Evolutionary conservation across 1,140 invertebrate species (phyloP), one percentile per base, ranked within the genome.

Genomic region (Habropoda laboriosa): DNA sequence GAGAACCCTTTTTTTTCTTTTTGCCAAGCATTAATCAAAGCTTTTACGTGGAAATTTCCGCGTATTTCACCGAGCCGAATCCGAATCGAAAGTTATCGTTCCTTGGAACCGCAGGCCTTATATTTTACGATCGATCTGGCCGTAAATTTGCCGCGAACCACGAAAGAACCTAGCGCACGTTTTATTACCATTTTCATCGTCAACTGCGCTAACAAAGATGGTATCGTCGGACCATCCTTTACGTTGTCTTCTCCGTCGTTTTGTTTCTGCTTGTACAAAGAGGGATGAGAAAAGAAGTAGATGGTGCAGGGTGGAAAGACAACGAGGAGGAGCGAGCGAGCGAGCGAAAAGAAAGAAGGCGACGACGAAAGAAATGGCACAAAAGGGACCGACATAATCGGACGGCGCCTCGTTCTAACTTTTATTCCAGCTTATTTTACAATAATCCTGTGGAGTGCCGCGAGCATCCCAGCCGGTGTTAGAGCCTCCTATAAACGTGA

Each of bases 21-120:
- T 72, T 16, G 35, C 64, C 55, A 67, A 85, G n/a, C 75, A 67
- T 88, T 88, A 86, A 89, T 88, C 81, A 81, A 13, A 16, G 63
- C 45, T 49, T 71, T 84, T 84, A 80, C 82, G 40, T 10, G 30
- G 45, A 76, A 82, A 51, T 72, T 45, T 64, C 38, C 45, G n/a
- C 67, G 81, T 32, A 38, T 51, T 40, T 70, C 38, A 45, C 18
- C 35, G 63, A 45, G 38, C 47, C 49, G 49, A 80, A 79, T 76
- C 51, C 61, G 32, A n/a, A 81, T 77, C 71, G 55, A 21, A 51
- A 80, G 55, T 63, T 40, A 71, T 73, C 63, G 70, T 30, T 49
- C 24, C 30, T 32, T 18, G 35, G 42, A 47, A 70, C 63, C 66
- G 57, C 77, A 21, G 60, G 47, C 40, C 70, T 51, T 49, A 30